Percentiles rank a stretch among this genome's conserved stretches.
phyloP scores from a whole-genome alignment of 2,113 vertebrate genomes.

The Pachypanchax playfairii region DNA sequence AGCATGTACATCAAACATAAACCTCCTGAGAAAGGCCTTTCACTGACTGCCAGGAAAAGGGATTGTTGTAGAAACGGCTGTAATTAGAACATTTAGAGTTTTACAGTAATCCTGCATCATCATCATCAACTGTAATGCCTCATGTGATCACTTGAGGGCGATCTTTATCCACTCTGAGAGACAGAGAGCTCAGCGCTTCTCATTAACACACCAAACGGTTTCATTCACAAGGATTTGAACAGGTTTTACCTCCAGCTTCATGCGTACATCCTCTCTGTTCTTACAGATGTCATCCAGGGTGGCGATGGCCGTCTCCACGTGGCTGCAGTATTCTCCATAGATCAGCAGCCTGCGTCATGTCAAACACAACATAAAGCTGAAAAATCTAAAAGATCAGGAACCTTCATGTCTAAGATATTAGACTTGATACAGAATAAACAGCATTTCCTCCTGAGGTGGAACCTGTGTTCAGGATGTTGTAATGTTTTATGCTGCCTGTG shows the following conservation, averaged over 20 bases:
- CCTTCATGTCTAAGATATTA: not conserved
- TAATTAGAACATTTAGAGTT: not conserved
- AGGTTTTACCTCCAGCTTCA: slow-evolving; percentile 90
- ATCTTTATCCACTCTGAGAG: slow-evolving; percentile 16
- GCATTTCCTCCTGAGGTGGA: too few species aligned
- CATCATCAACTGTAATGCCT: slow-evolving; percentile 28
- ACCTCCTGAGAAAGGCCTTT: not conserved
- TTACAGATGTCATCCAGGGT: slow-evolving; percentile 91
- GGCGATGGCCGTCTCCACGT: slow-evolving; percentile 91
- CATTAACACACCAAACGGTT: not conserved
- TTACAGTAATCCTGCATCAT: not conserved
- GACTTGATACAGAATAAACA: not conserved
- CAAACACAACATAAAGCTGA: not conserved
- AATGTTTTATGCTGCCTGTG: too few species aligned
- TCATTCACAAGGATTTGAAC: too few species aligned
- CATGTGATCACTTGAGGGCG: slow-evolving; percentile 60
- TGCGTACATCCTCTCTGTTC: slow-evolving; percentile 91
- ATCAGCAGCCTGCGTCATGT: slow-evolving; percentile 86
- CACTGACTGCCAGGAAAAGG: not conserved
- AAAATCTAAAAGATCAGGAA: too few species aligned
- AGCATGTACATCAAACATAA: not conserved
- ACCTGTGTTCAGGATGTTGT: too few species aligned
- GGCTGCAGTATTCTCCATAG: slow-evolving; percentile 97
- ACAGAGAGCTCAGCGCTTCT: not conserved
- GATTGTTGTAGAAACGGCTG: not conserved